Evolutionary conservation across 2,113 vertebrate species (phyloP).

Genomic region (Megaceryle maxima): DNA sequence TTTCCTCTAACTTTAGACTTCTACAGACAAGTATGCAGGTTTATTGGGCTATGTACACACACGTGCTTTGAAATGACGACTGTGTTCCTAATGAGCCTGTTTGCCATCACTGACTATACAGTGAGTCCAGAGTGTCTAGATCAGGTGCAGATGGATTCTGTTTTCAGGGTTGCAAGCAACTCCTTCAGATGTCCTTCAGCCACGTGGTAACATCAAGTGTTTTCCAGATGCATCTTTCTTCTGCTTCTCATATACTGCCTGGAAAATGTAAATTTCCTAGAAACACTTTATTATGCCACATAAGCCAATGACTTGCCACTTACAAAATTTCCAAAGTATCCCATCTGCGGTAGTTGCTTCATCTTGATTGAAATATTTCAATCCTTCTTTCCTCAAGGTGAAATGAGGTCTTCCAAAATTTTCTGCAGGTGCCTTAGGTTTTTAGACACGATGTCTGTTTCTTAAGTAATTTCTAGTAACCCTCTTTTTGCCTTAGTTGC

Average conservation of each 20-base stretch:
- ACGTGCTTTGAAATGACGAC: neutral
- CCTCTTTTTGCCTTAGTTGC: neutral
- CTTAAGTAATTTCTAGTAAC: neutral
- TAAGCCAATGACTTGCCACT: neutral
- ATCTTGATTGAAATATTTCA: neutral
- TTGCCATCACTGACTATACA: neutral
- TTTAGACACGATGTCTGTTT: neutral
- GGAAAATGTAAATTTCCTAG: neutral
- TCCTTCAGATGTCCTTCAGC: neutral
- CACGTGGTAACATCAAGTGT: neutral
- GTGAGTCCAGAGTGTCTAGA: neutral
- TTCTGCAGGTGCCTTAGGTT: neutral
- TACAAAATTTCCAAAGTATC: neutral
- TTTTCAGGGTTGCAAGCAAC: neutral
- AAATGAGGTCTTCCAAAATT: neutral
- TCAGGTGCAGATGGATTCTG: neutral
- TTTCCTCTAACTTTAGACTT: neutral
- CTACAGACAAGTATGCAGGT: neutral
- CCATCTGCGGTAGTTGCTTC: neutral
- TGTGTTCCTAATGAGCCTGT: too few species aligned
- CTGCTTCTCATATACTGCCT: neutral
- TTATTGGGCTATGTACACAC: neutral
- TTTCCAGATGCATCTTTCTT: neutral
- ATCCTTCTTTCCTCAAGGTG: neutral
- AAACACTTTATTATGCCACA: neutral